These are phyloP conservation scores for Hemibagrus guttatus DNA, from an alignment of 2,797 vertebrate genomes.

Conservation along the genomic window DNA sequence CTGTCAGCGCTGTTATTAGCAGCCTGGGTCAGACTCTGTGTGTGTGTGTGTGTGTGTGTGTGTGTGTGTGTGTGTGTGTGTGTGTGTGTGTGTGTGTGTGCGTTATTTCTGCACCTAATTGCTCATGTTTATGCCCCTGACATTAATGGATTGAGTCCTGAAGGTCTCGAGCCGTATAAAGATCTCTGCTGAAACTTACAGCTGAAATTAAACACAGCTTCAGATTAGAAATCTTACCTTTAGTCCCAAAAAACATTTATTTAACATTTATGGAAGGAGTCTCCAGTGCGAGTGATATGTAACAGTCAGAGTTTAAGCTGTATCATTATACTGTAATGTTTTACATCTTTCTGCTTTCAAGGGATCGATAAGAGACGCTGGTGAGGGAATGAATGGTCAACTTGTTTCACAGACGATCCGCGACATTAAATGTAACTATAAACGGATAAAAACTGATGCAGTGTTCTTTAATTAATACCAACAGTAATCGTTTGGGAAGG, in stretches of 20 bases:
- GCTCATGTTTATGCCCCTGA: constrained; percentile 25
- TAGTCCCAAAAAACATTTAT: neutral
- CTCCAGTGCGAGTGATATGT: neutral
- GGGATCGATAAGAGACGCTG: neutral
- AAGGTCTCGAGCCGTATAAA: constrained; percentile 17
- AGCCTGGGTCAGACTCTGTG: constrained; percentile 30
- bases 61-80: constrained; percentile 18
- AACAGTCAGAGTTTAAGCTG: neutral
- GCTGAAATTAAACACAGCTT: neutral
- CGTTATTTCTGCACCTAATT: constrained; percentile 28
- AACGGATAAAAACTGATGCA: too few species aligned
- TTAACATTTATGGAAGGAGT: constrained; percentile 9
- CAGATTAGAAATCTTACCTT: too few species aligned
- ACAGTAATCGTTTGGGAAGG: neutral
- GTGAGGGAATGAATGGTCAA: neutral
- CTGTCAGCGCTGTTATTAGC: constrained; percentile 54
- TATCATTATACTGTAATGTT: neutral
- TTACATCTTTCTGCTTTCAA: neutral
- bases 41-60: constrained; percentile 19
- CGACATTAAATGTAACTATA: too few species aligned
- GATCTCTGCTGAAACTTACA: constrained; percentile 25
- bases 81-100: constrained; percentile 15
- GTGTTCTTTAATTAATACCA: neutral
- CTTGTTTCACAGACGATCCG: neutral
- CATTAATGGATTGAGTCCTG: constrained; percentile 43